Evolutionary conservation across 1,140 invertebrate species (phyloP), one percentile per base, ranked within the genome.

Genomic region (Trichonephila clavipes): DNA sequence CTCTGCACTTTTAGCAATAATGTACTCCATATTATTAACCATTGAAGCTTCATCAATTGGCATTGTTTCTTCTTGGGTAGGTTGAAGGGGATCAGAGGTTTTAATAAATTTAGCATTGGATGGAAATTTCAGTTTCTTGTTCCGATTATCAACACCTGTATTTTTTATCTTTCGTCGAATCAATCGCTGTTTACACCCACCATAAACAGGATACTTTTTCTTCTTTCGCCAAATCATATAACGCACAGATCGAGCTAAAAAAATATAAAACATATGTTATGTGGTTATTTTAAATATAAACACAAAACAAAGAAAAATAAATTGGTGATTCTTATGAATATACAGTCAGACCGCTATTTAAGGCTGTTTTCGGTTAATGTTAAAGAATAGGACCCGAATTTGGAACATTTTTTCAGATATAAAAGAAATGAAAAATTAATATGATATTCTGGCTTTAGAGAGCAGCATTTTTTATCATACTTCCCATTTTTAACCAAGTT

Each of bases 151-250:
- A 8, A 64, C 77, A 16, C 21, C 40, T 12, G 21, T 5, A n/a
- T 59, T 87, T n/a, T 93, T 93, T 24, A 90, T 64, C 34, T 83
- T 94, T 28, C 93, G 87, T 7, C 93, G 93, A n/a, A 90, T 94
- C 40, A 94, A 61, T 61, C 88, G 87, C 16, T 69, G 77, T 21
- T 87, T 72, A 66, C 93, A 94, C 24, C 87, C 81, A 59, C 93
- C 93, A 19, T 88, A 94, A n/a, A 88, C 88, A 10, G 93, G 93
- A 14, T 88, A 94, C 34, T 88, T 94, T n/a, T 90, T 94, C 24
- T 66, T 82, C 21, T 92, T 92, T 14, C 93, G 24, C 93, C 93
- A 94, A 16, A 94, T 90, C 72, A 90, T 88, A 40, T 94, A 94
- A 7, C 93, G 77, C 1, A 88, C 86, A n/a, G 86, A 88, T 14